A percentile compares a stretch with the other conserved stretches of the same genome.
phyloP scores from a whole-genome alignment of 2,888 invertebrate species.

The Tenthredo amoena region DNA sequence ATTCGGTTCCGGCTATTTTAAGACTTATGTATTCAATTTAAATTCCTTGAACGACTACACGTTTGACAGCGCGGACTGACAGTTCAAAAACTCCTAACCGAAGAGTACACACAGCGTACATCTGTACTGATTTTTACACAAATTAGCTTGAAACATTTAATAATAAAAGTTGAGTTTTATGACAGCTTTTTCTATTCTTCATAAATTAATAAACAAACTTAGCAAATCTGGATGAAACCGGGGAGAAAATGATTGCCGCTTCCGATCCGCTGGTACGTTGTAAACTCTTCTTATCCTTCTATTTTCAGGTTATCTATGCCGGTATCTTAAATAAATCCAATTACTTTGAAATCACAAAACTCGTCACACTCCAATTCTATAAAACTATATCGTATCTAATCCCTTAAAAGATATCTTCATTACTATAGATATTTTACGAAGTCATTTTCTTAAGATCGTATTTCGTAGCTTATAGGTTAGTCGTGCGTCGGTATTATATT shows the following conservation, averaged over 20 bases:
- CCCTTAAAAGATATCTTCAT: neutral
- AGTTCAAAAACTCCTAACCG: slow-evolving; percentile 27
- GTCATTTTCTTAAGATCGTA: too few species aligned
- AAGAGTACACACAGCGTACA: neutral
- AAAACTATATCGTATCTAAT: neutral
- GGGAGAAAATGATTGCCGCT: slow-evolving; percentile 92
- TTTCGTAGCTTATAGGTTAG: neutral
- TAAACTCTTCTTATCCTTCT: slow-evolving; percentile 22
- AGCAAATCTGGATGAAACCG: slow-evolving; percentile 94
- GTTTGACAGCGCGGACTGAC: slow-evolving; percentile 15
- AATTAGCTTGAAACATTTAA: neutral
- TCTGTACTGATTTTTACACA: neutral
- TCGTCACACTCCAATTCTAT: neutral
- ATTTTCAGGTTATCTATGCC: neutral
- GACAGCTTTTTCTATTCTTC: slow-evolving; percentile 23
- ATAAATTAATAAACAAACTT: slow-evolving; percentile 64
- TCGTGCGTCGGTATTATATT: neutral
- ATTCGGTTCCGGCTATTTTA: neutral
- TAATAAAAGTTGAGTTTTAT: neutral
- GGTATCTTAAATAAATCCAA: neutral
- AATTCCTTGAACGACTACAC: neutral
- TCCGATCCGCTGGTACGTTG: slow-evolving; percentile 90
- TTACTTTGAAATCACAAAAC: neutral
- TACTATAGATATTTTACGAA: neutral
- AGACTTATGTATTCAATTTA: neutral